Evolutionary conservation across 2,888 invertebrate species (phyloP), one percentile per base, ranked within the genome.

Genomic region (Stramonita haemastoma): DNA sequence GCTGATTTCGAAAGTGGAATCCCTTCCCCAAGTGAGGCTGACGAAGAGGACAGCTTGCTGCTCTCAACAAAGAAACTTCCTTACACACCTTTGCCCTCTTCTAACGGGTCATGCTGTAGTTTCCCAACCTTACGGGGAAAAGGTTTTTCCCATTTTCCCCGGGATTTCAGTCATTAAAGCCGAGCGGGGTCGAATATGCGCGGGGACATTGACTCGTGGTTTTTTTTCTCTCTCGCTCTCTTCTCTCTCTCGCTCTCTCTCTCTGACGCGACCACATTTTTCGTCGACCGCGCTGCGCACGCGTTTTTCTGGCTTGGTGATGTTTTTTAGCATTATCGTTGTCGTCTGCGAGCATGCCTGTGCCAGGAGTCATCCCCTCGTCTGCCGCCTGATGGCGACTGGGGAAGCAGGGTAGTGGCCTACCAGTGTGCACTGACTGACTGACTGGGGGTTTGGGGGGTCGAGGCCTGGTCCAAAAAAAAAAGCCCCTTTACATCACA

Each of bases 1-100:
- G 15, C 32, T 13, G 36, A 29, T 85, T 85, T 85, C 85, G 57
- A 85, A 85, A 85, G 85, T 57, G 57, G 29, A 85, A 56, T 57
- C 29, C 85, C 11, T 32, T 19, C 11, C 15, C 0, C 4, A 32
- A 5, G 19, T 60, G 60, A 8, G 15, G 15, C 19, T 1, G 60
- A 1, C 19, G 60, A 60, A 60, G 60, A 60, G 22, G 6, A 19
- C 60, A 1, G 60, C 11, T 8, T 57, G 57, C 60, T 19, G 60
- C 60, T 15, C 13, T 15, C 6, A 60, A 22, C 22, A 22, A 60
- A 22, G 60, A 60, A 60, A 22, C 60, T 15, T 60, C 60, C 19
- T 2, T 60, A 15, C 15, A 60, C 60, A 22, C 19, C 22, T 15
- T 4, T 60, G 4, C 60, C 60, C 6, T 29, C 13, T n/a, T n/a